A percentile compares a stretch with the other conserved stretches of the same genome.
Conservation (phyloP, 2,888 invertebrate genomes). For the Aelia acuminata region DNA sequence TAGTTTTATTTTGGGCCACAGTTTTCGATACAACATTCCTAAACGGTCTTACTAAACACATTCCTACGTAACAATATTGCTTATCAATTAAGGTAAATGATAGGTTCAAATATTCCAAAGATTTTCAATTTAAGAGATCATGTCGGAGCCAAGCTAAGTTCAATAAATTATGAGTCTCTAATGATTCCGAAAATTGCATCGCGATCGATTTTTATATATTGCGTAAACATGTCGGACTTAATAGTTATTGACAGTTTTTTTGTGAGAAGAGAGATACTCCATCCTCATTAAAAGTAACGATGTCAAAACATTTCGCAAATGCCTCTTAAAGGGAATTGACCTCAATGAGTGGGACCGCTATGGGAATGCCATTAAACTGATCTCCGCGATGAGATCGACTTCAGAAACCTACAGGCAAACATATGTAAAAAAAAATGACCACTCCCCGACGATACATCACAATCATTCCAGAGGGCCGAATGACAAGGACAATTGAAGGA, state of each 20-base stretch:
- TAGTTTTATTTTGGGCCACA: too few relatives aligned
- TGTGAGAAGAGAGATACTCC: not conserved
- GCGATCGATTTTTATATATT: too few relatives aligned
- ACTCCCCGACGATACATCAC: conserved; percentile 18
- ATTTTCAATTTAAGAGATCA: too few relatives aligned
- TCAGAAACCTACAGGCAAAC: not conserved
- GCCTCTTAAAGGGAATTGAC: conserved; percentile 3
- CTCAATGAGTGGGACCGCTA: not conserved
- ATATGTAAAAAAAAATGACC: not conserved
- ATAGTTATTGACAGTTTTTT: not conserved
- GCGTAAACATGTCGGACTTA: too few relatives aligned
- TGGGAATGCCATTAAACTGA: not conserved
- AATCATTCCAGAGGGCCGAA: not conserved
- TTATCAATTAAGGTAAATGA: too few relatives aligned
- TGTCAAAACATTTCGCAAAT: not conserved
- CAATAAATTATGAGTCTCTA: too few relatives aligned
- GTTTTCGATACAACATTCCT: too few relatives aligned
- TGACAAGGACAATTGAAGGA: conserved; percentile 8
- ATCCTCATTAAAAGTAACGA: not conserved
- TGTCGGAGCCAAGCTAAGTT: too few relatives aligned
- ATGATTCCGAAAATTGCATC: too few relatives aligned
- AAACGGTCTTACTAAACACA: too few relatives aligned
- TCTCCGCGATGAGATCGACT: not conserved
- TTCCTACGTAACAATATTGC: too few relatives aligned
- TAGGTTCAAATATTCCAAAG: too few relatives aligned